A percentile compares a stretch with the other conserved stretches of the same genome.
These are phyloP conservation scores for Chiroxiphia lanceolata DNA, from an alignment of 2,797 vertebrate genomes.

Conservation along the genomic window DNA sequence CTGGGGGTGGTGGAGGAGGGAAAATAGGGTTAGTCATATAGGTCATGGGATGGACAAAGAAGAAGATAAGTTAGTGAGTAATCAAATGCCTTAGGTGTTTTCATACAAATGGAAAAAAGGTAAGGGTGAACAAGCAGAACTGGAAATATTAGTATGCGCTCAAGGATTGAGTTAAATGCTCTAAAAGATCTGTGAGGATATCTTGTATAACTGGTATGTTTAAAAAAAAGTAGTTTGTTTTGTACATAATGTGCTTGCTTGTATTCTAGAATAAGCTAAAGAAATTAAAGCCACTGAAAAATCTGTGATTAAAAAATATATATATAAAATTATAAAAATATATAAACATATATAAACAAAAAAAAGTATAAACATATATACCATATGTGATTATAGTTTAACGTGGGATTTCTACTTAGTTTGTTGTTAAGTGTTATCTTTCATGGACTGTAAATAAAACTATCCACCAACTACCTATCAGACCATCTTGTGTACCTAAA, in stretches of 20 bases:
- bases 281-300: background rate
- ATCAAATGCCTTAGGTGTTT: background rate
- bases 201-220: background rate
- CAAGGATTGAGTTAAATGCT: background rate
- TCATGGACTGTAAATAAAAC: background rate
- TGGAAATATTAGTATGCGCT: conserved; percentile 36
- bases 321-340: background rate
- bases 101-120: background rate
- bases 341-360: background rate
- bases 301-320: background rate
- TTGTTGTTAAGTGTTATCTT: background rate
- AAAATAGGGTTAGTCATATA: background rate
- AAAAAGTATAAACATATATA: background rate
- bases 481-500: background rate
- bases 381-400: background rate
- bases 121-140: conserved; percentile 35
- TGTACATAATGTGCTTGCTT: background rate
- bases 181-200: background rate
- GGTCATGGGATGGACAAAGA: background rate
- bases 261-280: background rate
- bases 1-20: background rate
- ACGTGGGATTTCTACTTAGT: background rate
- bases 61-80: background rate
- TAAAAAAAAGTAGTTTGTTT: background rate
- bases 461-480: background rate